A percentile compares a stretch with the other conserved stretches of the same genome.
Conservation (phyloP, 1,140 invertebrate species). For the Leptinotarsa defecta region DNA sequence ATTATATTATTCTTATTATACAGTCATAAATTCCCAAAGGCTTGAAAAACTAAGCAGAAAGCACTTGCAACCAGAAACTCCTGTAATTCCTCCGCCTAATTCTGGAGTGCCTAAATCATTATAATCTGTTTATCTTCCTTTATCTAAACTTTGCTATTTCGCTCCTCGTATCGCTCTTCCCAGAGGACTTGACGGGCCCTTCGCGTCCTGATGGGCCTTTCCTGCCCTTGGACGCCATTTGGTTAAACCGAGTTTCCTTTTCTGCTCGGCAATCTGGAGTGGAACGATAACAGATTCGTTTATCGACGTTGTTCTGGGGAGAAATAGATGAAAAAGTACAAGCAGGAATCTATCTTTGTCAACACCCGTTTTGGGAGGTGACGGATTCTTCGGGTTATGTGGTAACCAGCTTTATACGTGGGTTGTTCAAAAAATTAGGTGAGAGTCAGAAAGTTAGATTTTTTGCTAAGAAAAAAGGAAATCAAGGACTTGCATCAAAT, state of each 20-base stretch:
- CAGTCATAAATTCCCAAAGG: too few relatives aligned
- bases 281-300: conserved; percentile 20
- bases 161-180: conserved; percentile 42
- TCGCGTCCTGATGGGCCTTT: conserved; percentile 34
- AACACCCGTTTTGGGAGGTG: background rate
- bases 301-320: conserved; percentile 5
- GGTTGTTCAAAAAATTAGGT: too few relatives aligned
- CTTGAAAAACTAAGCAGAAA: too few relatives aligned
- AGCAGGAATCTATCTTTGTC: background rate
- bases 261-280: conserved; percentile 23
- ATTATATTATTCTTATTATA: too few relatives aligned
- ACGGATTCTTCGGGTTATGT: too few relatives aligned
- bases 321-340: background rate
- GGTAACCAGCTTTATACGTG: too few relatives aligned
- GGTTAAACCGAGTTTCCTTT: conserved; percentile 34
- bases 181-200: conserved; percentile 40
- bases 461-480: too few relatives aligned
- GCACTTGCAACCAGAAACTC: too few relatives aligned
- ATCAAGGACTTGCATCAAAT: too few relatives aligned
- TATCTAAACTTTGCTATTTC: conserved; percentile 51
- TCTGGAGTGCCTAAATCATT: conserved; percentile 48
- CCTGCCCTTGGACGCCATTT: conserved; percentile 38
- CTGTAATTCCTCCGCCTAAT: too few relatives aligned
- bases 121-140: conserved; percentile 51
- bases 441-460: too few relatives aligned